Evolutionary conservation across 2,888 invertebrate species (phyloP).

Genomic region (Balanococcus diminutus): DNA sequence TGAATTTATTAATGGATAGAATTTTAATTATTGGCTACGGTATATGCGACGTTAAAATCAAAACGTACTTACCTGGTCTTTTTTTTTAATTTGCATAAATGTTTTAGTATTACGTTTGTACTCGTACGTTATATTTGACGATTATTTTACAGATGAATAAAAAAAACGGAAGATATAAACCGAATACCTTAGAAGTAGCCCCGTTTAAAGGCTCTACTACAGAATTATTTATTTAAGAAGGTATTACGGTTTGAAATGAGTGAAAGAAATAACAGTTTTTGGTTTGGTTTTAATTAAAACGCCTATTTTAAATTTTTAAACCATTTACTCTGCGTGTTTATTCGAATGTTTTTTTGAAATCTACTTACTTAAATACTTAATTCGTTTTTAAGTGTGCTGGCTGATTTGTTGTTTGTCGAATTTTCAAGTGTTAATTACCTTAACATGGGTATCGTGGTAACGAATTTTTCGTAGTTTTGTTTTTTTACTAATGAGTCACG

Average conservation of each 20-base stretch:
- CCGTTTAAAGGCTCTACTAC: slow-evolving; percentile 46
- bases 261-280: not conserved
- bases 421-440: no score
- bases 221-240: slow-evolving; percentile 51
- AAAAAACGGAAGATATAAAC: slow-evolving; percentile 42
- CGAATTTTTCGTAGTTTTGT: no score
- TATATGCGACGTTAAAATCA: no score
- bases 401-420: not conserved
- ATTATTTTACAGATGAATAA: slow-evolving; percentile 52
- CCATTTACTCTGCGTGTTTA: not conserved
- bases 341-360: not conserved
- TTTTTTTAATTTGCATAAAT: not conserved
- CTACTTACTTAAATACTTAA: not conserved
- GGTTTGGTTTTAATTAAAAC: not conserved
- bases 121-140: not conserved
- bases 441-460: not conserved
- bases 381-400: not conserved
- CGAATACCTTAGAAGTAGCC: slow-evolving; percentile 50
- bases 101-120: not conserved
- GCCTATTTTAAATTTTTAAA: not conserved
- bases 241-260: not conserved
- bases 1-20: no score
- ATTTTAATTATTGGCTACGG: no score
- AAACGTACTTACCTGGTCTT: not conserved
- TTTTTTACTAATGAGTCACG: no score